Base-by-base conservation (phyloP, 1,140 invertebrate species). In the Charaxes varanes region DNA sequence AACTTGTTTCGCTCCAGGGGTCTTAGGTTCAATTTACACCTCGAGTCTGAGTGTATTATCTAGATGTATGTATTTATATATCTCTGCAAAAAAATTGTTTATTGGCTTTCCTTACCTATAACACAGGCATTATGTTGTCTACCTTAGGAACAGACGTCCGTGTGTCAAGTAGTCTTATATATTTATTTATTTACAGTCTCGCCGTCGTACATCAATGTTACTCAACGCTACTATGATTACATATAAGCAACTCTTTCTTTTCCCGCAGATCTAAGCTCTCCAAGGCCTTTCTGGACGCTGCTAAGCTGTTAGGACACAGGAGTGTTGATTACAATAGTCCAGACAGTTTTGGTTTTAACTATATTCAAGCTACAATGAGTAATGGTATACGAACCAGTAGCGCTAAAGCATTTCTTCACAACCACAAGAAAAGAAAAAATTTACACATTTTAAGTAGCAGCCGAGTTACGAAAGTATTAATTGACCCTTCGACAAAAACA, bases 281-380 rank as follows among this genome's bases (percentile, higher is more conserved):
- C 0, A 74, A 89, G 23, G 78, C 86, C 0, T 94, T 92, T 64
- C 54, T 93, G 2, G 74, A 89, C 17, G 90, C 88, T 0, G 88
- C 85, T n/a, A 79, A 84, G 38, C 63, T 89, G 61, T 64, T 86
- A 37, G 90, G 90, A 2, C 84, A 90, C 46, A 62, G 68, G 1
- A 70, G 85, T 48, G 85, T 88, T 2, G 90, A 92, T 53, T 89
- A 91, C 42, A 91, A 92, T 52, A 89, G 89, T 51, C 85, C 91
- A 57, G 70, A 83, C 1, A 84, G 87, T 37, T 80, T 88, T 31
- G 90, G 89, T 1, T 90, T 92, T 34, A 88, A 87, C 0, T 86
- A 87, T 38, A 87, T 89, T 18, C 93, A 89, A 84, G 88, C 90
- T 59, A 90, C 91, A 0, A 90, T 81, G 34, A 62, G 51, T 19